Conservation (phyloP, 2,797 vertebrate species). For the Enteromius argenteus region DNA sequence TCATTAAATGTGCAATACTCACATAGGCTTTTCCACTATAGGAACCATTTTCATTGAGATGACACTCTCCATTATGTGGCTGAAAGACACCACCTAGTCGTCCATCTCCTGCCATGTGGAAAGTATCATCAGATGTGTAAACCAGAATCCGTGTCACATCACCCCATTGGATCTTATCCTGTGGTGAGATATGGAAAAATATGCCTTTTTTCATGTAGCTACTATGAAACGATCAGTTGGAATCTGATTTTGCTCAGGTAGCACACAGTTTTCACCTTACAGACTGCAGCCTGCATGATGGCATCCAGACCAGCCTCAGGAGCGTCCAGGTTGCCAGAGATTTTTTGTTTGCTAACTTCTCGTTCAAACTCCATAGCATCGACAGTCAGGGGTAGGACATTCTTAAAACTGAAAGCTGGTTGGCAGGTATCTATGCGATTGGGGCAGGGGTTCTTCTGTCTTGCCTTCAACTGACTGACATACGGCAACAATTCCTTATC, state of each 20-base stretch:
- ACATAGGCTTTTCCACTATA: constrained; percentile 77
- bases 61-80: constrained; percentile 79
- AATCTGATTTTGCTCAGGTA: not conserved
- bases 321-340: constrained; percentile 81
- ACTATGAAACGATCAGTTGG: not conserved
- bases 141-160: constrained; percentile 80
- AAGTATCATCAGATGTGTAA: constrained; percentile 82
- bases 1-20: constrained; percentile 57
- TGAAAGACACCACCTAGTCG: constrained; percentile 77
- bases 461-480: constrained; percentile 73
- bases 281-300: constrained; percentile 81
- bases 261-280: constrained; percentile 70
- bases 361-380: constrained; percentile 72
- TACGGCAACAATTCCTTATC: constrained; percentile 83
- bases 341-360: constrained; percentile 75
- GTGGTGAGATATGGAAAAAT: not conserved
- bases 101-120: constrained; percentile 84
- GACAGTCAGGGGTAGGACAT: constrained; percentile 75
- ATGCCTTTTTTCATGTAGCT: not conserved
- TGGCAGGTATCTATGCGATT: constrained; percentile 70
- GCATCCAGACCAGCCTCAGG: constrained; percentile 84
- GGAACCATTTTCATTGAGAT: constrained; percentile 72
- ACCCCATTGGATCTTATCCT: constrained; percentile 81
- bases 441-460: constrained; percentile 74
- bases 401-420: constrained; percentile 77